phyloP scores from a whole-genome alignment of 2,113 vertebrate species.

The Rissa tridactyla region DNA sequence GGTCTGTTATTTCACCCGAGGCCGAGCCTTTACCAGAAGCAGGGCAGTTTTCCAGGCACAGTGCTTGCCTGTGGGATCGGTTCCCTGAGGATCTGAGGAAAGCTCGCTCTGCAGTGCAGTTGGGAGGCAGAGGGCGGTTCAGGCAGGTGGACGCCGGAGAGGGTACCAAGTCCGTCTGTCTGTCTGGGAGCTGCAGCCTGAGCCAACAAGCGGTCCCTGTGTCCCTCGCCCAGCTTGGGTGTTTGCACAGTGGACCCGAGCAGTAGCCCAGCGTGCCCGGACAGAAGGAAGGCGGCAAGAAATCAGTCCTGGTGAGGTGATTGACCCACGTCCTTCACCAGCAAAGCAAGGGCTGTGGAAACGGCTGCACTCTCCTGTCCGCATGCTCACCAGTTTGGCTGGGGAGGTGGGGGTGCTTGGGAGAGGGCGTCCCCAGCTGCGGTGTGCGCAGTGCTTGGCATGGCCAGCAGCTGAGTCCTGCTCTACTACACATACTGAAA shows the following conservation, averaged over 20 bases:
- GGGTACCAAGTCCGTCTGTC: not conserved
- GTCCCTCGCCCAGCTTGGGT: not conserved
- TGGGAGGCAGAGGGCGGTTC: too few relatives aligned
- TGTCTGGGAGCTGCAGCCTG: not conserved
- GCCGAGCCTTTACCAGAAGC: not conserved
- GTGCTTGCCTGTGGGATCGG: too few relatives aligned
- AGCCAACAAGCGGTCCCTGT: not conserved
- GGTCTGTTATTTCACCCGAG: accelerated
- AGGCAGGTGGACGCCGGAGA: not conserved
- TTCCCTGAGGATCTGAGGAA: not conserved
- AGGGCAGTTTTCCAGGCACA: too few relatives aligned
- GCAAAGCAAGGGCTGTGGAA: not conserved
- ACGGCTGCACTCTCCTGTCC: too few relatives aligned
- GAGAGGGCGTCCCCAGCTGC: not conserved
- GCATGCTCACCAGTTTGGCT: accelerated
- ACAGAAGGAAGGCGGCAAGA: not conserved
- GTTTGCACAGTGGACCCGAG: accelerated
- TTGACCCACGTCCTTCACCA: not conserved
- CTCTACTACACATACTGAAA: not conserved
- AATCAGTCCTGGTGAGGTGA: not conserved
- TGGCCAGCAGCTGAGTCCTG: not conserved
- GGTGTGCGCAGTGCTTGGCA: not conserved
- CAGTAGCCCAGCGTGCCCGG: accelerated
- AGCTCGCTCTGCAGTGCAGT: accelerated
- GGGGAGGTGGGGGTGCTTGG: not conserved